phyloP scores from a whole-genome alignment of 2,888 invertebrate species.

The Cerceris rybyensis region DNA sequence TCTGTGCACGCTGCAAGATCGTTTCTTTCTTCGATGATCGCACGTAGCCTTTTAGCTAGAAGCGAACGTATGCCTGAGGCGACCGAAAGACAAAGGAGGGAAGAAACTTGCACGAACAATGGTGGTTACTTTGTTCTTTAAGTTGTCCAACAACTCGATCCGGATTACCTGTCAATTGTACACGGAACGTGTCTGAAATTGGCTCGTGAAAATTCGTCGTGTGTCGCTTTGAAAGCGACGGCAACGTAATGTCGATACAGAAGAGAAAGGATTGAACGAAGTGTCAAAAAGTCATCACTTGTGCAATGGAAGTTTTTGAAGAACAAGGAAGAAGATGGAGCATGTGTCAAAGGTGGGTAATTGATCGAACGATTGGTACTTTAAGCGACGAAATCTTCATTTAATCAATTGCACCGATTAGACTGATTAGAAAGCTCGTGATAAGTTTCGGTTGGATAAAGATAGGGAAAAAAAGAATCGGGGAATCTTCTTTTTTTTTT shows the following conservation, averaged over 20 bases:
- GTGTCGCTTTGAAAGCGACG: not conserved
- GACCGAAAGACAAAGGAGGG: constrained; percentile 3
- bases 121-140: constrained; percentile 11
- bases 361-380: not conserved
- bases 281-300: not conserved
- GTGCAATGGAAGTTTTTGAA: not conserved
- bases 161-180: constrained; percentile 1
- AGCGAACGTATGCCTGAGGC: constrained; percentile 7
- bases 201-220: constrained; percentile 18
- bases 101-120: constrained; percentile 7
- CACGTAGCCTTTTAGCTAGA: constrained; percentile 44
- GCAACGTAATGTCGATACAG: too few species aligned
- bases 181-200: not conserved
- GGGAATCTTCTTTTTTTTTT: too few species aligned
- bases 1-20: constrained; percentile 37
- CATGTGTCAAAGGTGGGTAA: not conserved
- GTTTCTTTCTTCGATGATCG: constrained; percentile 37
- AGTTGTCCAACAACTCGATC: constrained; percentile 12
- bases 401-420: constrained; percentile 14
- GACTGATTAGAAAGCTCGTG: constrained; percentile 22
- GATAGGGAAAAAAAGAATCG: not conserved
- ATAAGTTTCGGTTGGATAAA: constrained; percentile 9
- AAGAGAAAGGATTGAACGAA: not conserved
- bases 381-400: constrained; percentile 6
- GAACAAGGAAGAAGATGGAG: not conserved